Evolutionary conservation across 2,888 invertebrate genomes (phyloP).

Genomic region (Phaonia tiefii): DNA sequence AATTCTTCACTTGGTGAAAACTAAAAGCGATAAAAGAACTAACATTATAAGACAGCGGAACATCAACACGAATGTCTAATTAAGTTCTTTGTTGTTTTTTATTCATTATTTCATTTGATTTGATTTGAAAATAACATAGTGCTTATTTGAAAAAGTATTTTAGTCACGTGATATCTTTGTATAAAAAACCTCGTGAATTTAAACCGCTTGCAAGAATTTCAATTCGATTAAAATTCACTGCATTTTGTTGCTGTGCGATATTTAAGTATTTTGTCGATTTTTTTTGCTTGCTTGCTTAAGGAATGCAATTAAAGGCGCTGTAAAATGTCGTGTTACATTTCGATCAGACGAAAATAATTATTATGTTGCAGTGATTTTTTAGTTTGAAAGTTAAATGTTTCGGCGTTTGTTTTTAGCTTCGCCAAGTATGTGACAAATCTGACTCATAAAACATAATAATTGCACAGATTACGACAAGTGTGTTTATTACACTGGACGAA

Average conservation of each 20-base stretch:
- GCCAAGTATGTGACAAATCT: conserved; percentile 4
- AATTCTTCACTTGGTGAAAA: neutral
- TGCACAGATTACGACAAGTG: neutral
- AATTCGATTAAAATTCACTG: conserved; percentile 10
- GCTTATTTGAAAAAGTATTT: neutral
- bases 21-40: no score
- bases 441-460: neutral
- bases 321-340: conserved; percentile 20
- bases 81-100: neutral
- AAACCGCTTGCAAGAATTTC: neutral
- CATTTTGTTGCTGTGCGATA: neutral
- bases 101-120: no score
- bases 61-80: conserved; percentile 17
- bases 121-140: no score
- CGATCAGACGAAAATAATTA: conserved; percentile 7
- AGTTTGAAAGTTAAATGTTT: neutral
- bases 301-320: conserved; percentile 29
- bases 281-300: neutral
- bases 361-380: neutral
- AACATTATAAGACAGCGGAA: neutral
- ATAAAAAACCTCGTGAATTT: neutral
- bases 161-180: conserved; percentile 8
- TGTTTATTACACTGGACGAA: neutral
- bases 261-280: neutral
- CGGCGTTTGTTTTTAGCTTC: neutral